A percentile compares a stretch with the other conserved stretches of the same genome.
Conservation (phyloP, 2,888 invertebrate genomes). For the Meghimatium bilineatum region DNA sequence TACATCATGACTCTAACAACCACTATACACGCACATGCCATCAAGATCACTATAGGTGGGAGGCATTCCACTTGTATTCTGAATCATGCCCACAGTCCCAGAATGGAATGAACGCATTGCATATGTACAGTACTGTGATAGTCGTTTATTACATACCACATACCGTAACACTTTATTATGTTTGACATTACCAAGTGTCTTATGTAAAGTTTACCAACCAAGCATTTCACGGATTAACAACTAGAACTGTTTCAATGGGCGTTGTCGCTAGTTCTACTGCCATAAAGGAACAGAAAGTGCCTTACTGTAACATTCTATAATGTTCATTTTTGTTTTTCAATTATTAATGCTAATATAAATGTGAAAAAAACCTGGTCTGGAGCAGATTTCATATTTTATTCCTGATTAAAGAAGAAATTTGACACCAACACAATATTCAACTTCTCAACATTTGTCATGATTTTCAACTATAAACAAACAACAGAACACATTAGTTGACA, state of each 20-base stretch:
- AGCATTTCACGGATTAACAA: not conserved
- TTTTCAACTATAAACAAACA: too few species aligned
- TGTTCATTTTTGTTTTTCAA: too few species aligned
- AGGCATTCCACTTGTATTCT: not conserved
- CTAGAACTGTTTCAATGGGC: not conserved
- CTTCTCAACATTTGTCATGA: too few species aligned
- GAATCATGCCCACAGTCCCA: not conserved
- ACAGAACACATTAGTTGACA: too few species aligned
- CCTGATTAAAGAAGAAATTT: not conserved
- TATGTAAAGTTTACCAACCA: not conserved
- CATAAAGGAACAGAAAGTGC: not conserved
- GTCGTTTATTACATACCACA: not conserved
- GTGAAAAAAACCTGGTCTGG: too few species aligned
- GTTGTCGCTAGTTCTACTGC: too few species aligned
- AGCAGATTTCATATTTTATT: not conserved
- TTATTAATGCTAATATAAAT: too few species aligned
- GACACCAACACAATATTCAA: too few species aligned
- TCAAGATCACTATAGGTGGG: not conserved
- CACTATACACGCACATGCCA: not conserved
- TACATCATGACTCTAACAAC: too few species aligned
- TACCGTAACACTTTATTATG: not conserved
- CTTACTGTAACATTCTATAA: not conserved
- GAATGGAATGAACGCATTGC: not conserved
- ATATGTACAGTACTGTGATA: not conserved
- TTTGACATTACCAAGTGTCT: slow-evolving; percentile 14